These are phyloP conservation scores for Sympetrum striolatum DNA, from an alignment of 2,888 invertebrate species.

Conservation along the genomic window DNA sequence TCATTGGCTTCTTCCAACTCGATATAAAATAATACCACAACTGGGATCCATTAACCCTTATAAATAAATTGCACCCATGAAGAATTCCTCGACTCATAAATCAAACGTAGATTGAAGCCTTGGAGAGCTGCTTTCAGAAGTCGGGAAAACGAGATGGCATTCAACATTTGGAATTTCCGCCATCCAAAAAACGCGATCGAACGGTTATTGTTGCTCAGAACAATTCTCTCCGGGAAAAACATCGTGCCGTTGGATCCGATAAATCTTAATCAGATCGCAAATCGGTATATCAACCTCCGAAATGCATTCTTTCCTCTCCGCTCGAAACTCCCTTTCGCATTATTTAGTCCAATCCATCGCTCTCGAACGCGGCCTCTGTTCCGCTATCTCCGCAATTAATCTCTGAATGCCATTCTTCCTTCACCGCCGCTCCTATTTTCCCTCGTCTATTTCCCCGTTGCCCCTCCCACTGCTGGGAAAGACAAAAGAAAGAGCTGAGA, in stretches of 20 bases:
- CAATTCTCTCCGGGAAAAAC: background rate
- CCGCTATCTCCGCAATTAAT: conserved; percentile 24
- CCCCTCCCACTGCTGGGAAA: background rate
- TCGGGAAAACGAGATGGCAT: background rate
- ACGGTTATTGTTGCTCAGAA: background rate
- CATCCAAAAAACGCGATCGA: background rate
- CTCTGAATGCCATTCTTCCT: background rate
- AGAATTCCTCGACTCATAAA: background rate
- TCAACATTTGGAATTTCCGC: background rate
- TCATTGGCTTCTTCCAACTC: too few relatives aligned
- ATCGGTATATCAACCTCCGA: background rate
- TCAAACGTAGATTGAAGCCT: background rate
- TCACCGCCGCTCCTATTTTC: background rate
- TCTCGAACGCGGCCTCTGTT: background rate
- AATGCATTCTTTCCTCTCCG: conserved; percentile 11
- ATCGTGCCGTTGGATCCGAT: background rate
- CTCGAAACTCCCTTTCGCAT: background rate
- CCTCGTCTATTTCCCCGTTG: background rate
- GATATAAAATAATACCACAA: too few relatives aligned
- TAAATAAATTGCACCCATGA: background rate
- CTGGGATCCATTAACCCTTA: too few relatives aligned
- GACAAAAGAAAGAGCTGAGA: background rate
- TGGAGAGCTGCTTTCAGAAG: background rate
- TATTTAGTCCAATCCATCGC: conserved; percentile 3
- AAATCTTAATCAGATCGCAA: conserved; percentile 1